Base-by-base conservation (phyloP, 2,113 vertebrate species). In the Oplegnathus fasciatus region DNA sequence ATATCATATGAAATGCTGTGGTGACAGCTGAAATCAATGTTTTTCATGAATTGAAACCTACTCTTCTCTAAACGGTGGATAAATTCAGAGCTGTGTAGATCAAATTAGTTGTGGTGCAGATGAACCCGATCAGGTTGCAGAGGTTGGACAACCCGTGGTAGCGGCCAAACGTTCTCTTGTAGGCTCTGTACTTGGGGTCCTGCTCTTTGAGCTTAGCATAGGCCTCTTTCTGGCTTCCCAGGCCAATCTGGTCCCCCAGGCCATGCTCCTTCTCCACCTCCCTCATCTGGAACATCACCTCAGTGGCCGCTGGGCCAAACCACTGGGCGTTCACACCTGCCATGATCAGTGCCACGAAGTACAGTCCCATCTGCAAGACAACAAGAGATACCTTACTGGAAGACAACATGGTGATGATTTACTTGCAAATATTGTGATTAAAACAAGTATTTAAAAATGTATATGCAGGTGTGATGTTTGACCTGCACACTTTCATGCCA, bases 111-210 rank as follows among this genome's bases (percentile, higher is more conserved):
- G 96, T 97, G 18, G 93, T 97, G 90, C 95, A 96, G 75, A 96
- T 13, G 46, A 98, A 90, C 2, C 96, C 96, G 0, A 93, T 86
- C 78, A 98, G 92, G 80, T 98, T 98, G 86, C 96, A 96, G 55
- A 98, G 90, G 37, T 60, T 95, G n/a, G 97, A 97, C 57, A 98
- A 40, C 22, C 96, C 96, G 0, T 98, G 97, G 92, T 96, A 97
- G n/a, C 83, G 93, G 40, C 95, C 93, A 76, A 98, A 98, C 7
- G 28, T 88, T 28, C 77, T 86, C 54, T 91, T 95, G 66, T 88
- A 88, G 18, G 78, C 91, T 60, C 46, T 90, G 90, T 98, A 98
- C 87, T 97, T 98, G 64, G 96, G 96, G 86, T 98, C 97, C 90
- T 95, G 94, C 60, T 96, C 96, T 54, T 89, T 94, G 32, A 98